These are phyloP conservation scores for Seriola aureovittata DNA, from an alignment of 2,113 vertebrate species.

Conservation along the genomic window DNA sequence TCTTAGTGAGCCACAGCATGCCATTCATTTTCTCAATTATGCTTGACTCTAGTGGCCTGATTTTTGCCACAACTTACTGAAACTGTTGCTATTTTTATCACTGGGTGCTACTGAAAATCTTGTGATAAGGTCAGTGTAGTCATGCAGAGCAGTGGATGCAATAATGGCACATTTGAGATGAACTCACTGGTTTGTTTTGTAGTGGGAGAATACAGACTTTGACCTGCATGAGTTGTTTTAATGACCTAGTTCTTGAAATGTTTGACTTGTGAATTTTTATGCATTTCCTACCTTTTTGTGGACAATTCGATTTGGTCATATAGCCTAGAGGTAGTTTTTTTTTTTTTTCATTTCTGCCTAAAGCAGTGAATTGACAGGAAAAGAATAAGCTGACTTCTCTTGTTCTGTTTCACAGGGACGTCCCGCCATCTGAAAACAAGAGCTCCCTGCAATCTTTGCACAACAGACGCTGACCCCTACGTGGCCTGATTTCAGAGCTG, in stretches of 20 bases:
- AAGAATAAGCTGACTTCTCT: slow-evolving; percentile 20
- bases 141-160: not conserved
- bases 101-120: slow-evolving; percentile 9
- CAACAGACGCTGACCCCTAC: slow-evolving; percentile 40
- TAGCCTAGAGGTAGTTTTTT: not conserved
- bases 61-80: slow-evolving; percentile 9
- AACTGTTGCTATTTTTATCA: slow-evolving; percentile 45
- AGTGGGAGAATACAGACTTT: not conserved
- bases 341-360: not conserved
- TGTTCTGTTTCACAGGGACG: slow-evolving; percentile 61
- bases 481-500: slow-evolving; percentile 47
- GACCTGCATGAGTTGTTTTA: not conserved
- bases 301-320: slow-evolving; percentile 3
- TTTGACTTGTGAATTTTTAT: not conserved
- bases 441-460: slow-evolving; percentile 34
- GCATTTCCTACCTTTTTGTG: not conserved
- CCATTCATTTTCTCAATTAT: slow-evolving; percentile 41
- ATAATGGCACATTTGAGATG: not conserved
- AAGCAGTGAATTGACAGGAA: not conserved
- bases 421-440: slow-evolving; percentile 32
- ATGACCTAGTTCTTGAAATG: not conserved
- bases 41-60: not conserved
- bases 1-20: slow-evolving; percentile 10
- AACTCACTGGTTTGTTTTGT: not conserved
- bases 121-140: slow-evolving; percentile 26